Conservation (phyloP, 1,140 invertebrate species). For the Neodiprion fabricii region DNA sequence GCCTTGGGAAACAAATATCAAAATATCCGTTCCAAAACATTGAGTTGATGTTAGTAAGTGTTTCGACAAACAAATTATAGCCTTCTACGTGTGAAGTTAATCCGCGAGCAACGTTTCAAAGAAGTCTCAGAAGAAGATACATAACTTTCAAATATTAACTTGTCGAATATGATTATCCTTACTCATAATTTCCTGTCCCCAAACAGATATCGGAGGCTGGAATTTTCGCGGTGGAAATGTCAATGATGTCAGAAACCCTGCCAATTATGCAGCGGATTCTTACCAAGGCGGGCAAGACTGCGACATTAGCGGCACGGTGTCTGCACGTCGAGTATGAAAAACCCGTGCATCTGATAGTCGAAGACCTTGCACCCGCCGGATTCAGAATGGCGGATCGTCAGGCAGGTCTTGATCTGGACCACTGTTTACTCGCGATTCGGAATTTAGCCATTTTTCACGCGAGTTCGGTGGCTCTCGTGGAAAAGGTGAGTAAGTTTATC, state of each 20-base stretch:
- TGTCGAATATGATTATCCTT: not conserved
- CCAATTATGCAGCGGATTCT: not conserved
- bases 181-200: not conserved
- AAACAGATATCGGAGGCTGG: conserved; percentile 10
- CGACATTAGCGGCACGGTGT: conserved; percentile 39
- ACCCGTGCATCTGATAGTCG: conserved; percentile 53
- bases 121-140: too few relatives aligned
- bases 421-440: conserved; percentile 52
- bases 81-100: too few relatives aligned
- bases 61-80: too few relatives aligned
- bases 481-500: conserved; percentile 50
- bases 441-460: conserved; percentile 64
- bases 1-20: too few relatives aligned
- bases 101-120: too few relatives aligned
- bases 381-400: conserved; percentile 57
- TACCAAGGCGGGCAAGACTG: not conserved
- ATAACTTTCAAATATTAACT: too few relatives aligned
- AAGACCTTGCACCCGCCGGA: conserved; percentile 53
- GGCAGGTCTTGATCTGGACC: conserved; percentile 53
- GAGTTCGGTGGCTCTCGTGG: conserved; percentile 54
- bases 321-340: conserved; percentile 46
- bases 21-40: too few relatives aligned
- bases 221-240: conserved; percentile 18
- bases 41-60: too few relatives aligned
- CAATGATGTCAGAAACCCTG: conserved; percentile 7